phyloP scores from a whole-genome alignment of 2,888 invertebrate genomes.

The Dascillus cervinus region DNA sequence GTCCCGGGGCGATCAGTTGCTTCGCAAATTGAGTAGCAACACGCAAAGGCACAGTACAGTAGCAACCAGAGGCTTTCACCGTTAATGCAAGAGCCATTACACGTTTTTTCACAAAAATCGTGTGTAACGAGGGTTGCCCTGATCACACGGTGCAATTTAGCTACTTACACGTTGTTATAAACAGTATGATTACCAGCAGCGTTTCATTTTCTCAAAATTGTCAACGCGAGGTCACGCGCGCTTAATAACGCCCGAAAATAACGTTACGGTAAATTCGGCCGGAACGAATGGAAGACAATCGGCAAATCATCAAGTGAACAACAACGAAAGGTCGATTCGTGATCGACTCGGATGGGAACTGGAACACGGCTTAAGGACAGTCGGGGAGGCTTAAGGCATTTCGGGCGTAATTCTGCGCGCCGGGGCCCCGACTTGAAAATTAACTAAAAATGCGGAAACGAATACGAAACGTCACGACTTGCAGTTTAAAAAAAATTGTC shows the following conservation, averaged over 20 bases:
- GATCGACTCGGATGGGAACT: conserved; percentile 37
- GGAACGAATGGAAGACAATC: conserved; percentile 8
- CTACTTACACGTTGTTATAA: conserved; percentile 16
- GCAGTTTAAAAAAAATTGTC: conserved; percentile 6
- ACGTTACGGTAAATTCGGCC: conserved; percentile 11
- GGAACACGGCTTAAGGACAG: conserved; percentile 34
- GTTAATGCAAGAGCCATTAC: conserved; percentile 12
- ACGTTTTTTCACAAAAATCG: conserved; percentile 15
- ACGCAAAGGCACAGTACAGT: conserved; percentile 14
- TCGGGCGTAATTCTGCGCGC: conserved; percentile 22
- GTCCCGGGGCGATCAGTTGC: conserved; percentile 9
- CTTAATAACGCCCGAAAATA: too few relatives aligned
- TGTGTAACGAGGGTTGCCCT: conserved; percentile 22
- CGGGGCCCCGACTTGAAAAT: conserved; percentile 28
- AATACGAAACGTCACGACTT: conserved; percentile 10
- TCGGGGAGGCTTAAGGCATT: conserved; percentile 31
- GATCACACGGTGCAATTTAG: conserved; percentile 30
- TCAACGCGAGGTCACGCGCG: too few relatives aligned
- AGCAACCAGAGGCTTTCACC: conserved; percentile 16
- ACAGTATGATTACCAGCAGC: conserved; percentile 9
- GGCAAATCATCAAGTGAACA: conserved; percentile 16
- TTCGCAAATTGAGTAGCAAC: conserved; percentile 11
- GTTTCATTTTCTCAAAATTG: too few relatives aligned
- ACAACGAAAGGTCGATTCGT: conserved; percentile 33
- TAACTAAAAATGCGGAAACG: conserved; percentile 36